Base-by-base conservation (phyloP, 2,797 vertebrate genomes). In the Bryconaethiops microstoma region DNA sequence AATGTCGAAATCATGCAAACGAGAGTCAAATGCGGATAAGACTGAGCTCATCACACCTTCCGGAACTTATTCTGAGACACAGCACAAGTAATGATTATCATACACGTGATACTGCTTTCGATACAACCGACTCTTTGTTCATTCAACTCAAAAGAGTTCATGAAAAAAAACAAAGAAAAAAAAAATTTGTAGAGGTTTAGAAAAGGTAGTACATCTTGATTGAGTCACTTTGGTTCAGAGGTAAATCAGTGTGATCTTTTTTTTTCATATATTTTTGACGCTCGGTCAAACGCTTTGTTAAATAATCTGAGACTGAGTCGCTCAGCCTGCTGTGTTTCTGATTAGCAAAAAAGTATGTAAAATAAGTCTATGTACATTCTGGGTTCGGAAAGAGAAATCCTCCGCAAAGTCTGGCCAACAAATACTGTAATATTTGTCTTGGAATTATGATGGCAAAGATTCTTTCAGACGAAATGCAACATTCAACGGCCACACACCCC, bases 1-100 rank as follows among this genome's bases (percentile, higher is more conserved):
- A 54, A 80, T 70, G 52, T 64, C 85, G 82, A 84, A 88, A 87
- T 90, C 92, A 93, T 93, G 92, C 92, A 93, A 91, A 92, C 88
- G 86, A 84, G 88, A 87, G 83, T 86, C 76, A 60, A 85, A 84
- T 45, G 57, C 85, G 74, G 73, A 87, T 78, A 70, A 21, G 45
- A 80, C 76, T 21, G 83, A 87, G 81, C 86, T 65, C 71, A 87
- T 71, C 19, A 72, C 72, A 76, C 69, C 73, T 82, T 86, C 79
- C 83, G 74, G 77, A 83, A 79, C 64, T 70, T 62, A 82, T 65
- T 78, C 59, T 54, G 71, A 76, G 55, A 72, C 60, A 87, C 78
- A 87, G 73, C 87, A 69, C 78, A 87, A 71, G 76, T 88, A 83
- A 88, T 88, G 87, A 90, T 91, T 87, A 85, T 85, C 86, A 82